Conservation (phyloP, 2,888 invertebrate species). For the Callimorpha dominula region DNA sequence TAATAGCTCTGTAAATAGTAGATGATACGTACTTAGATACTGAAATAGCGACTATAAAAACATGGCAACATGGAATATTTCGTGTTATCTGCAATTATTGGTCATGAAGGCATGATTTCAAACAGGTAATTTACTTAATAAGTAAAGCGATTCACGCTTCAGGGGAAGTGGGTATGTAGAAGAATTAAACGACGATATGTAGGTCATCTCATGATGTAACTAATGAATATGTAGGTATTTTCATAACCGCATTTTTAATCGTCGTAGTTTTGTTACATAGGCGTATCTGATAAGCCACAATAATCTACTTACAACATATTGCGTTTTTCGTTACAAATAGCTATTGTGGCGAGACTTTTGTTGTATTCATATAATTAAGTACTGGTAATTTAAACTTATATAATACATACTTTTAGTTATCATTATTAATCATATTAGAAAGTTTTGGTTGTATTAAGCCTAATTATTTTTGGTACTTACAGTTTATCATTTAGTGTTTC, state of each 20-base stretch:
- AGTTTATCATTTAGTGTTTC: background rate
- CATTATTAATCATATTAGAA: background rate
- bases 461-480: background rate
- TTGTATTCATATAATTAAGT: conserved; percentile 36
- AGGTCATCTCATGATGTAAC: conserved; percentile 74
- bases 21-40: conserved; percentile 6
- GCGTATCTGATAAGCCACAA: conserved; percentile 58
- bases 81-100: conserved; percentile 53
- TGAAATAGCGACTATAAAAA: conserved; percentile 7
- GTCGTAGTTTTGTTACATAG: conserved; percentile 52
- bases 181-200: conserved; percentile 61
- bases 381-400: background rate
- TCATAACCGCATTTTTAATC: conserved; percentile 74
- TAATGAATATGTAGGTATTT: conserved; percentile 70
- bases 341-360: conserved; percentile 43
- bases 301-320: conserved; percentile 50
- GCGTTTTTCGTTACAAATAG: conserved; percentile 50
- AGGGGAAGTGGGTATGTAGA: conserved; percentile 61
- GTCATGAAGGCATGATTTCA: conserved; percentile 52
- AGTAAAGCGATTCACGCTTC: conserved; percentile 69
- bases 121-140: conserved; percentile 56
- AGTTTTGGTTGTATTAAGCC: background rate
- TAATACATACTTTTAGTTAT: background rate
- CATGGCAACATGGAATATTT: conserved; percentile 46
- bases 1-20: background rate